phyloP scores from a whole-genome alignment of 2,113 vertebrate species.

The Dicrurus megarhynchus region DNA sequence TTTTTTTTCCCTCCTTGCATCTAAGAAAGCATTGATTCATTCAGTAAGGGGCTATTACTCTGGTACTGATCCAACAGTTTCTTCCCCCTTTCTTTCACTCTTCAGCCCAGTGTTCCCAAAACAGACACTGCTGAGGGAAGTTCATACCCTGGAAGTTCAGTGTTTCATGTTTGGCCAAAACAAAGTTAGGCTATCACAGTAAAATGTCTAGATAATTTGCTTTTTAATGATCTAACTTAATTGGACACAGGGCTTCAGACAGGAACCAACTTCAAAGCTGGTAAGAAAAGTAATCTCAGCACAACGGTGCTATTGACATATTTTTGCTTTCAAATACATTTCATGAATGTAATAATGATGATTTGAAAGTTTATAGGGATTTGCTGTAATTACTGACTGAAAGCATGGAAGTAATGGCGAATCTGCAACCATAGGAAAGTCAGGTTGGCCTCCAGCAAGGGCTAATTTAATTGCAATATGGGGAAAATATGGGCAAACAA shows the following conservation, averaged over 20 bases:
- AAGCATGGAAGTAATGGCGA: background rate
- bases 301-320: background rate
- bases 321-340: background rate
- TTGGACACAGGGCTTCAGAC: background rate
- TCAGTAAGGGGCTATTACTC: background rate
- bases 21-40: background rate
- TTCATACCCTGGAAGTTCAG: background rate
- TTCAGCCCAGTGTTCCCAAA: background rate
- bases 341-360: background rate
- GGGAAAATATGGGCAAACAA: background rate
- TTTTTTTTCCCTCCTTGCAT: background rate
- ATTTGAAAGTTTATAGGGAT: background rate
- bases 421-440: background rate
- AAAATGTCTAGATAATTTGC: constrained; percentile 2
- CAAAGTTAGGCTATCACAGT: constrained; percentile 3
- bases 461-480: background rate
- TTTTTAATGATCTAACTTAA: constrained; percentile 2
- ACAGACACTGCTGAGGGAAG: background rate
- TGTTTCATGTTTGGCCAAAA: background rate
- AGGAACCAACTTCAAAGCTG: constrained; percentile 1
- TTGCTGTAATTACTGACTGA: background rate
- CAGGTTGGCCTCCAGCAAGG: background rate
- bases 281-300: background rate
- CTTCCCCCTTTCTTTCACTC: background rate
- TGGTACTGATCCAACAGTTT: background rate